Evolutionary conservation across 2,797 vertebrate species (phyloP), one percentile per base, ranked within the genome.

Genomic region (Acanthopagrus latus): DNA sequence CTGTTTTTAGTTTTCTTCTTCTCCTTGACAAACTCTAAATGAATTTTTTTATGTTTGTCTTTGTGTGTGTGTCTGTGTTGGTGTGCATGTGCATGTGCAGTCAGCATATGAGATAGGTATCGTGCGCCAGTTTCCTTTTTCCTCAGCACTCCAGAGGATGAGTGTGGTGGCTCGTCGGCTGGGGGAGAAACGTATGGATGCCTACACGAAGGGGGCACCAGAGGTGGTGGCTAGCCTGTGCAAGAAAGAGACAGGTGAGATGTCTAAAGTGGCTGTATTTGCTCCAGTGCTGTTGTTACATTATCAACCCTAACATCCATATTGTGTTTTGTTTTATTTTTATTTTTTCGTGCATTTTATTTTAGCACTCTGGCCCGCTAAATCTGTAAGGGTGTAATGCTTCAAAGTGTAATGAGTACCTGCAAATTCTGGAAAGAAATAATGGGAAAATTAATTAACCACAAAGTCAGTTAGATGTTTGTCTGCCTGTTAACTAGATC

Each of bases 51-150:
- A 33, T 21, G 1, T 64, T 17, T 62, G 16, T 63, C 4, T 59
- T 47, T 59, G 27, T 66, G 20, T 56, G 9, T 55, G 33, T 52
- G 65, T 17, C 2, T 56, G 4, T 64, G 20, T 56, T 9, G 55
- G 27, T 52, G 67, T 17, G 2, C 54, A 3, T 63, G 52, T 64
- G 29, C 11, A 7, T 66, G 23, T 76, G 59, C 87, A 99, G 98
- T 92, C 95, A 0, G 86, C 92, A 50, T 98, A 99, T 74, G 98
- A 99, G 89, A 98, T 99, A 9, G 98, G 98, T 79, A 98, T 99
- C 0, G 97, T 99, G 56, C 96, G 97, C 7, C 98, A 99, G 95
- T 99, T 99, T 86, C 98, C 98, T 1, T 99, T 99, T 92, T 99
- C 98, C 52, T 99, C 98, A 5, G 96, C 94, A 7, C 78, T 97